A percentile compares a stretch with the other conserved stretches of the same genome.
These are phyloP conservation scores for Drosophila teissieri DNA, from an alignment of 1,140 invertebrate species.

Conservation along the genomic window DNA sequence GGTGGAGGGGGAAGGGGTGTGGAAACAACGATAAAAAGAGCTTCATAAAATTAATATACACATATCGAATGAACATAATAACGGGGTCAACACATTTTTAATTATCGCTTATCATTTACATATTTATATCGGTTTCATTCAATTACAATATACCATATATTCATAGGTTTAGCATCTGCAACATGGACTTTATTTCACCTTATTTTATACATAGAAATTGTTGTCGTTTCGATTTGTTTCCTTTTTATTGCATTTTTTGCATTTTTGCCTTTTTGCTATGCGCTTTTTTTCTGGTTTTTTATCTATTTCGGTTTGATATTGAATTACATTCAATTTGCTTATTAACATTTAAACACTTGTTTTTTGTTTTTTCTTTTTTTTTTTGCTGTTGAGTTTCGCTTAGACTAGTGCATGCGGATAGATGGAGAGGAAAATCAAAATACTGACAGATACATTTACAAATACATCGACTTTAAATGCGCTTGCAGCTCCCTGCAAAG, in stretches of 20 bases:
- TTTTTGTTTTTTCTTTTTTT: too few relatives aligned
- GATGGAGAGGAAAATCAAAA: constrained; percentile 17
- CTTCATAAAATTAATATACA: constrained; percentile 33
- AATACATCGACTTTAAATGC: constrained; percentile 4
- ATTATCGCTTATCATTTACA: constrained; percentile 61
- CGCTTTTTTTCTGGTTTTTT: neutral
- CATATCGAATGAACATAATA: constrained; percentile 21
- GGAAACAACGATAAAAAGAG: constrained; percentile 12
- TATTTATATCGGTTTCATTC: constrained; percentile 55
- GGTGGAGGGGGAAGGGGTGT: too few relatives aligned
- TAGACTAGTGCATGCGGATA: constrained; percentile 40
- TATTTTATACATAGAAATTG: constrained; percentile 58
- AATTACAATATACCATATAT: constrained; percentile 60
- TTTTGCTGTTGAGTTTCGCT: constrained; percentile 15
- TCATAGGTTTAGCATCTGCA: constrained; percentile 63
- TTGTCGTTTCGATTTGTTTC: constrained; percentile 8
- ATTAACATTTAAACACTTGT: constrained; percentile 48
- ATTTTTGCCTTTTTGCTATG: constrained; percentile 5
- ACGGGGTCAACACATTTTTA: constrained; percentile 59
- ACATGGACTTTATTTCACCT: constrained; percentile 71
- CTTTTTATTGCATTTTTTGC: neutral
- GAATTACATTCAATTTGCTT: constrained; percentile 65
- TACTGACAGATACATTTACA: constrained; percentile 30
- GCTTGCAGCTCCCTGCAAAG: constrained; percentile 4
- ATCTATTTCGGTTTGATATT: constrained; percentile 28